Evolutionary conservation across 2,888 invertebrate species (phyloP).

Genomic region (Drosophila cognata): DNA sequence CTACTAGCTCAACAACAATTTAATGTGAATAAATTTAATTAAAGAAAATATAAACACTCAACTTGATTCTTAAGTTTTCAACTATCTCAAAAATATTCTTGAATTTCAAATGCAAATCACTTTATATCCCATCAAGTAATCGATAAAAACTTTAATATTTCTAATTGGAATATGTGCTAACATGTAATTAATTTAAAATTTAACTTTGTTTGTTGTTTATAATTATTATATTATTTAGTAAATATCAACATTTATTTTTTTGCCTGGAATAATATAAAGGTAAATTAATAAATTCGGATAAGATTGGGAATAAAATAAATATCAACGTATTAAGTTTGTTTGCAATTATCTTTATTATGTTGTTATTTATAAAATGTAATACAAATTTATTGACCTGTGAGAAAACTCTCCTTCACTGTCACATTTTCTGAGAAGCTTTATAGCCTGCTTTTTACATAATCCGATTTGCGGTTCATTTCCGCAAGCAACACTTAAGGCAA

Average conservation of each 20-base stretch:
- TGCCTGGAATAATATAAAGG: not conserved
- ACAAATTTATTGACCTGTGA: not conserved
- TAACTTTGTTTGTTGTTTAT: not conserved
- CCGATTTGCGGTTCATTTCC: constrained; percentile 11
- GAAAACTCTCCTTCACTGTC: not conserved
- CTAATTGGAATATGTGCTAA: not conserved
- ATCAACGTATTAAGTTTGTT: not conserved
- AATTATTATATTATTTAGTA: not conserved
- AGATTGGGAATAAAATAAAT: not conserved
- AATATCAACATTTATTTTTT: not conserved
- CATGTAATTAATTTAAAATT: too few relatives aligned
- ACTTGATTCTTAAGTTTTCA: not conserved
- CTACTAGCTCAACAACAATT: not conserved
- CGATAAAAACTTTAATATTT: not conserved
- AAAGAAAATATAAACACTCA: not conserved
- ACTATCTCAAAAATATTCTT: not conserved
- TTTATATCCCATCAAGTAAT: not conserved
- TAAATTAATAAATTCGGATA: not conserved
- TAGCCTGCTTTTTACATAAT: not conserved
- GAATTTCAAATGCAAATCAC: not conserved
- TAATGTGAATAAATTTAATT: not conserved
- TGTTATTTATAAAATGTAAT: not conserved
- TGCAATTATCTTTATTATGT: not conserved
- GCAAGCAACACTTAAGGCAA: not conserved
- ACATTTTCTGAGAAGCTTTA: not conserved